Percentiles rank a stretch among this genome's conserved stretches.
phyloP scores from a whole-genome alignment of 2,888 invertebrate genomes.

The Neoaliturus tenellus region DNA sequence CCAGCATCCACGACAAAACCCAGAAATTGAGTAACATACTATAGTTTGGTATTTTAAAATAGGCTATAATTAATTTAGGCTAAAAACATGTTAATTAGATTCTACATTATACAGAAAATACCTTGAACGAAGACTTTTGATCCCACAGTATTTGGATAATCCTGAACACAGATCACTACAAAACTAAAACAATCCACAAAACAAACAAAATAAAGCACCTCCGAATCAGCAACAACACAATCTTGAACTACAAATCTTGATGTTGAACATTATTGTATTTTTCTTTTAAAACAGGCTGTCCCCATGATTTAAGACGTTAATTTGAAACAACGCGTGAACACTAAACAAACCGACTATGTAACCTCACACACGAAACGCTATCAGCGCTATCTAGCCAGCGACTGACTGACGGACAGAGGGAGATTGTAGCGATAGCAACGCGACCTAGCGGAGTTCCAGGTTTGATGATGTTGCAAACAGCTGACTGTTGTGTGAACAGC shows the following conservation, averaged over 20 bases:
- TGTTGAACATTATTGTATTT: not conserved
- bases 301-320: not conserved
- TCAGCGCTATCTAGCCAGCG: not conserved
- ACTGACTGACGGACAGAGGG: too few relatives aligned
- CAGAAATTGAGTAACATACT: too few relatives aligned
- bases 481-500: not conserved
- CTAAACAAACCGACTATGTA: too few relatives aligned
- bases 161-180: not conserved
- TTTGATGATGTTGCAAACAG: not conserved
- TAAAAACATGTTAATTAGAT: too few relatives aligned
- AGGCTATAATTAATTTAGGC: too few relatives aligned
- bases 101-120: too few relatives aligned
- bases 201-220: not conserved
- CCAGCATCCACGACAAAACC: too few relatives aligned
- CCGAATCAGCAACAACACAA: not conserved
- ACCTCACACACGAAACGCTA: not conserved
- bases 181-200: not conserved
- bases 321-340: not conserved
- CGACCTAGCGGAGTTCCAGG: not conserved
- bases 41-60: too few relatives aligned
- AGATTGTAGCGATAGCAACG: not conserved
- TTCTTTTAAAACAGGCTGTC: not conserved
- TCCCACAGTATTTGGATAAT: not conserved
- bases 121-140: not conserved
- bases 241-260: not conserved